A percentile compares a stretch with the other conserved stretches of the same genome.
Evolutionary conservation across 92 coral and sea anemone genomes (phyloP).

Genomic region (Epizoanthus stellaris): DNA sequence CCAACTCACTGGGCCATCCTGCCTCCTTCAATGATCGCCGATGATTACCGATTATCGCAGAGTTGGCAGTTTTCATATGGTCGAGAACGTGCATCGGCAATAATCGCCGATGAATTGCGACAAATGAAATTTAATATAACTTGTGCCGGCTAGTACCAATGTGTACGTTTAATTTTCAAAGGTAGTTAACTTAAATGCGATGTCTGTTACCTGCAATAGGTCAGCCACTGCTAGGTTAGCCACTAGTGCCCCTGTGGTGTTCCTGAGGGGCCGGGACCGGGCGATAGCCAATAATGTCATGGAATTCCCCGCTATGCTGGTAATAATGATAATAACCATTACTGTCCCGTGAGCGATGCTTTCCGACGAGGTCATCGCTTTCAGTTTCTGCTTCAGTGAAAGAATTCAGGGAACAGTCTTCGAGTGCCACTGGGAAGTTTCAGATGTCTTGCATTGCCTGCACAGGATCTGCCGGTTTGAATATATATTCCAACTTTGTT

Average conservation of each 20-base stretch:
- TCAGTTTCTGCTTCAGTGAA: background rate
- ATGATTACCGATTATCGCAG: too few species aligned
- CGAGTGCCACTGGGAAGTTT: background rate
- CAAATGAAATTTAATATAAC: too few species aligned
- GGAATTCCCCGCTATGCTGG: conserved; percentile 50
- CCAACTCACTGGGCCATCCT: too few species aligned
- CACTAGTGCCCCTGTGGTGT: conserved; percentile 54
- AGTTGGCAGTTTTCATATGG: too few species aligned
- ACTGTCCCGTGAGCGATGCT: conserved; percentile 19
- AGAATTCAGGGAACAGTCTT: too few species aligned
- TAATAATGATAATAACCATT: conserved; percentile 8
- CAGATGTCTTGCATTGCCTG: background rate
- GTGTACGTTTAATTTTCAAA: too few species aligned
- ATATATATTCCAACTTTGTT: too few species aligned
- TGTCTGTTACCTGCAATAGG: conserved; percentile 15
- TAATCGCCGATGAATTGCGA: too few species aligned
- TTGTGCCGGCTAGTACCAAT: too few species aligned
- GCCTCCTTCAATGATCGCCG: too few species aligned
- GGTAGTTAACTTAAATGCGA: too few species aligned
- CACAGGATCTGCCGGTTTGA: background rate
- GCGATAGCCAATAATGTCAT: conserved; percentile 51
- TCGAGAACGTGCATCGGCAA: too few species aligned
- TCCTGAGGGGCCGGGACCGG: conserved; percentile 48
- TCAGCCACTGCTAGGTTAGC: conserved; percentile 71
- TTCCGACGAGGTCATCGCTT: conserved; percentile 14